Conservation (phyloP, 2,888 invertebrate species). For the Thera obeliscata region DNA sequence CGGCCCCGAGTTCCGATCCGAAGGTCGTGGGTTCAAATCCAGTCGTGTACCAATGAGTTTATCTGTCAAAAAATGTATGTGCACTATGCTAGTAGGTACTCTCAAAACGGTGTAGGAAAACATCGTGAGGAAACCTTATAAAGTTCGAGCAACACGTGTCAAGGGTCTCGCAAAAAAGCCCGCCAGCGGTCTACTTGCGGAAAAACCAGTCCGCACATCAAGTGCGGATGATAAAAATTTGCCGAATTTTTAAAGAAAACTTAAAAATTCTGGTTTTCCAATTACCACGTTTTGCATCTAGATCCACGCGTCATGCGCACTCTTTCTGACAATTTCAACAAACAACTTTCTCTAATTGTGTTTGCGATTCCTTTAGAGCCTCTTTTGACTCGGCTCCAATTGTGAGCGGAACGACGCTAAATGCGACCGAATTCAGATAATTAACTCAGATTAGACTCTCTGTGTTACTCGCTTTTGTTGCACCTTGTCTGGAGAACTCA, state of each 20-base stretch:
- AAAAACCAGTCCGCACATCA: too few relatives aligned
- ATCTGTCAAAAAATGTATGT: too few relatives aligned
- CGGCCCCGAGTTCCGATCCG: too few relatives aligned
- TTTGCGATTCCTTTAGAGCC: conserved; percentile 78
- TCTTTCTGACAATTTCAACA: conserved; percentile 72
- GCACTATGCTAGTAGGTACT: too few relatives aligned
- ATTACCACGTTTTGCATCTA: conserved; percentile 16
- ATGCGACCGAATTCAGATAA: conserved; percentile 79
- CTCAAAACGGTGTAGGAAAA: too few relatives aligned
- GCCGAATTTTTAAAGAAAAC: background rate
- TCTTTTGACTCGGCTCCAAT: conserved; percentile 76
- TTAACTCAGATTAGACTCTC: conserved; percentile 79
- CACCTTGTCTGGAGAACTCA: conserved; percentile 51
- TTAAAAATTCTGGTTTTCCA: background rate
- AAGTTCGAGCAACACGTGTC: too few relatives aligned
- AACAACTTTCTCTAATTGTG: conserved; percentile 78
- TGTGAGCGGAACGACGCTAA: conserved; percentile 77
- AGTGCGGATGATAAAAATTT: too few relatives aligned
- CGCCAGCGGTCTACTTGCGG: too few relatives aligned
- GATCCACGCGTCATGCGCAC: conserved; percentile 61
- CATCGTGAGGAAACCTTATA: too few relatives aligned
- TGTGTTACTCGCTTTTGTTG: conserved; percentile 71
- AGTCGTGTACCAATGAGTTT: too few relatives aligned
- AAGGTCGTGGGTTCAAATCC: too few relatives aligned
- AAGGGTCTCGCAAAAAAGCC: too few relatives aligned